These are phyloP conservation scores for Toxotes chatareus DNA, from an alignment of 2,113 vertebrate species.

Conservation along the genomic window DNA sequence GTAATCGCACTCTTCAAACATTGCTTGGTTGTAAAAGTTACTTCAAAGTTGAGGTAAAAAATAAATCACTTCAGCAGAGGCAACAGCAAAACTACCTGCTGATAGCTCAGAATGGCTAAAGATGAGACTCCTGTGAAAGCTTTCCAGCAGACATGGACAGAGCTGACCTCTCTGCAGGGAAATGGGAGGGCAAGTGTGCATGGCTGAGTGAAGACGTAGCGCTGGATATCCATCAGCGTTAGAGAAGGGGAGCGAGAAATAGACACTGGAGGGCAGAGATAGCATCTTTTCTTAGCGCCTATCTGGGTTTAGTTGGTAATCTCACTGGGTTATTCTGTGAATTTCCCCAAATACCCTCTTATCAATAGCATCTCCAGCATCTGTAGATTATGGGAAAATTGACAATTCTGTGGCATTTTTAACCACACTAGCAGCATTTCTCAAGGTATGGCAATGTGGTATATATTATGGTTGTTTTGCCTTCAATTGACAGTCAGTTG, in stretches of 20 bases:
- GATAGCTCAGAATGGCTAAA: conserved; percentile 51
- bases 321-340: conserved; percentile 29
- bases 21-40: conserved; percentile 22
- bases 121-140: conserved; percentile 49
- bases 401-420: not conserved
- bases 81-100: conserved; percentile 58
- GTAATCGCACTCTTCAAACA: conserved; percentile 22
- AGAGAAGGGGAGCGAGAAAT: conserved; percentile 33
- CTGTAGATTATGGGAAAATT: conserved; percentile 23
- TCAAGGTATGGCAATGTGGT: not conserved
- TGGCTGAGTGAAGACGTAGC: conserved; percentile 72
- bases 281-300: conserved; percentile 42
- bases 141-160: conserved; percentile 43
- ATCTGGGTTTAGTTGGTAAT: conserved; percentile 33
- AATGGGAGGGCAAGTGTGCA: conserved; percentile 58
- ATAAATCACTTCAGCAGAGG: conserved; percentile 41
- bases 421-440: not conserved
- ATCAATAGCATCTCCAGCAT: conserved; percentile 31
- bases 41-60: conserved; percentile 49
- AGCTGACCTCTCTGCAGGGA: conserved; percentile 70
- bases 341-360: conserved; percentile 41
- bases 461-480: too few relatives aligned
- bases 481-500: too few relatives aligned
- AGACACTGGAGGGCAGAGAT: conserved; percentile 49
- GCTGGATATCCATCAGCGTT: conserved; percentile 69